Conservation (phyloP, 2,113 vertebrate genomes). For the Chrysochloris asiatica region DNA sequence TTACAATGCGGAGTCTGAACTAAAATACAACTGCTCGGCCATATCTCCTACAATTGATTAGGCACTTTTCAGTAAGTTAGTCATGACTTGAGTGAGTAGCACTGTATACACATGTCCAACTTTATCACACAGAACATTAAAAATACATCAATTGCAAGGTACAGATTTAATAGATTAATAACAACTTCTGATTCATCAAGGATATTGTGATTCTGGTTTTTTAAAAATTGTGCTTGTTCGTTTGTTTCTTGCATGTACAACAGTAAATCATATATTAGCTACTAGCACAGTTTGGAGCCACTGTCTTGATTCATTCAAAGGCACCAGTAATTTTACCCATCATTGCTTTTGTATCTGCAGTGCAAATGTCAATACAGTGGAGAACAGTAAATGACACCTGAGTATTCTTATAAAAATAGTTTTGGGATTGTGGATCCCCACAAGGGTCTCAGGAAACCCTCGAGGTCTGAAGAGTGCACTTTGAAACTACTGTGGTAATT, state of each 20-base stretch:
- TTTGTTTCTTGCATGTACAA: neutral
- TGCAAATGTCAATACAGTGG: neutral
- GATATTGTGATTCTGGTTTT: neutral
- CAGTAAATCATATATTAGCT: fast-evolving
- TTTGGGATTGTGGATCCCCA: neutral
- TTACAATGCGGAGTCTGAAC: neutral
- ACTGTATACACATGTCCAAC: neutral
- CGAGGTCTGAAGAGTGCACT: neutral
- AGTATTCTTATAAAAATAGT: neutral
- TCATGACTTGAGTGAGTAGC: neutral
- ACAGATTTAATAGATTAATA: neutral
- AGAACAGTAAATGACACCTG: neutral
- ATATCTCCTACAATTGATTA: neutral
- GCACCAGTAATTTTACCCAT: neutral
- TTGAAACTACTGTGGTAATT: neutral
- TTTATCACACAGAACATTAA: neutral
- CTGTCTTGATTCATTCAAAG: neutral
- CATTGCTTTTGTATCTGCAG: neutral
- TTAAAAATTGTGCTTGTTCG: too few species aligned
- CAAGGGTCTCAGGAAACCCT: neutral
- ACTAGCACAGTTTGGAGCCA: fast-evolving
- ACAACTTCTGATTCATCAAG: neutral
- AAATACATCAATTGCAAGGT: neutral
- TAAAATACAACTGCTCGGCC: neutral
- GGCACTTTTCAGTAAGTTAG: fast-evolving